Evolutionary conservation across 2,113 vertebrate species (phyloP), one percentile per base, ranked within the genome.

Genomic region (Tylochromis polylepis): DNA sequence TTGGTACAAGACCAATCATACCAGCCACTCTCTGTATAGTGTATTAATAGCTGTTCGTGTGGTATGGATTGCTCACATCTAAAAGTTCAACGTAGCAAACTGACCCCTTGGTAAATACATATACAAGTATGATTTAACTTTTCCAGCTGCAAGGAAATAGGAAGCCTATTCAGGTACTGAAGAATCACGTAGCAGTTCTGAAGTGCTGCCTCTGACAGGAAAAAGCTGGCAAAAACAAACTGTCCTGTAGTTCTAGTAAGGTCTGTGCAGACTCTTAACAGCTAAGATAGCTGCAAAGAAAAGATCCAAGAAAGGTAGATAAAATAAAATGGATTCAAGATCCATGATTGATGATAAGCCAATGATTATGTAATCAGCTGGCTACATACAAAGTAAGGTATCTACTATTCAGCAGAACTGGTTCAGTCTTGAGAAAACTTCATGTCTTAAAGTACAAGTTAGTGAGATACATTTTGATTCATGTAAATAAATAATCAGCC

Each of bases 21-120:
- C 51, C 24, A 18, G 2, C 77, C 12, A n/a, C 70, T 15, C 41
- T 83, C 60, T 15, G 18, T 59, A 29, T 60, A 38, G 57, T 57
- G 49, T 91, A 92, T 92, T 81, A 89, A 90, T 94, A 91, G 84
- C 22, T 91, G 82, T 83, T 88, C 90, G 46, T 87, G 65, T 57
- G 9, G n/a, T 70, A 80, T 72, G 34, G 79, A 79, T 82, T 81
- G 15, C 84, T 53, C n/a, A 14, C 22, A 22, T 57, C 46, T 27
- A 24, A 84, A 15, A 15, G 18, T 51, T 70, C 8, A 43, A 31
- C 34, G 11, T 29, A 31, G 16, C 15, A 27, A 60, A 75, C 36
- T 6, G 1, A 79, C 20, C 31, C 38, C 14, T 8, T 79, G 53
- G 22, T 57, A 41, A 79, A 65, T 18, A 8, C 16, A 20, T 53